Conservation (phyloP, 2,888 invertebrate genomes). For the Phoenoteleia sp. region DNA sequence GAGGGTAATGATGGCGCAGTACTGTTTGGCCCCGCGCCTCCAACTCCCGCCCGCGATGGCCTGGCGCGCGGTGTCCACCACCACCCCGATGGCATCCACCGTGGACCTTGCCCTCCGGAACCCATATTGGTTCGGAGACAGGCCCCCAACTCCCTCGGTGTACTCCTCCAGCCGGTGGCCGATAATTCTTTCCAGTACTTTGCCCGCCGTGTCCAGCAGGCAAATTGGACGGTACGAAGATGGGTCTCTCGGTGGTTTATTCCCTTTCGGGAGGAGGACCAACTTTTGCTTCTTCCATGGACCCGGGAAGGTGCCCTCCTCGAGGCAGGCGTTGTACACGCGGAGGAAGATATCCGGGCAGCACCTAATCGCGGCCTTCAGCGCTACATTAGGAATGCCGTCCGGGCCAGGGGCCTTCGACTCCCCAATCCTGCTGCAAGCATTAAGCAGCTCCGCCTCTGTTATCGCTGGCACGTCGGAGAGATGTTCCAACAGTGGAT, state of each 20-base stretch:
- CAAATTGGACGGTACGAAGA: too few species aligned
- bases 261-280: not conserved
- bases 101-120: conserved; percentile 67
- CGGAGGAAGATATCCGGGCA: conserved; percentile 63
- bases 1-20: not conserved
- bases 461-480: conserved; percentile 60
- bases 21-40: not conserved
- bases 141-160: not conserved
- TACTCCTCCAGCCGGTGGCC: not conserved
- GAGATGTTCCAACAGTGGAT: not conserved
- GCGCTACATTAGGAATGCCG: conserved; percentile 9
- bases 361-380: conserved; percentile 61
- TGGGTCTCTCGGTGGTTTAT: not conserved
- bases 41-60: conserved; percentile 36
- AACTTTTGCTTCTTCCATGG: not conserved
- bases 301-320: not conserved
- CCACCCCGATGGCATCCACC: conserved; percentile 45
- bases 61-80: conserved; percentile 35
- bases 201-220: too few species aligned
- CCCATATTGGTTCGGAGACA: conserved; percentile 28
- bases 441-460: conserved; percentile 2
- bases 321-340: conserved; percentile 40
- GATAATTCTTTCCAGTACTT: conserved; percentile 18
- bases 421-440: conserved; percentile 10
- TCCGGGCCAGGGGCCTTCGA: conserved; percentile 26